phyloP scores from a whole-genome alignment of 2,113 vertebrate genomes.

The Eubucco bourcierii region DNA sequence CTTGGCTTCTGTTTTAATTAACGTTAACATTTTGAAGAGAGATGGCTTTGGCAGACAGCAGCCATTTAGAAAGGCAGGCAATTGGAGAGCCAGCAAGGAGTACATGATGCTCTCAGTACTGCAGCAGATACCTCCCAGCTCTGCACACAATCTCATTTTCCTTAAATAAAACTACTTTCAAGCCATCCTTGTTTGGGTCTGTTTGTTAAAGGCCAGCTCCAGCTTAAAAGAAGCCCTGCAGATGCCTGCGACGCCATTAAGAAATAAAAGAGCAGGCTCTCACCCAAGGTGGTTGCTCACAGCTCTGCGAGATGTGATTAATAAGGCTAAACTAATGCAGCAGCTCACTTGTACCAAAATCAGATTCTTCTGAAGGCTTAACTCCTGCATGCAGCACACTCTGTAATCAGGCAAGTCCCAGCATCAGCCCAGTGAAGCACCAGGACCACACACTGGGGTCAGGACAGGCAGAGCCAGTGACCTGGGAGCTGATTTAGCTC shows the following conservation, averaged over 20 bases:
- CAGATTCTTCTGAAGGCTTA: not conserved
- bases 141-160: not conserved
- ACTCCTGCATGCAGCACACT: not conserved
- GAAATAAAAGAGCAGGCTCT: not conserved
- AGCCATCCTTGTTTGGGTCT: not conserved
- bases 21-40: constrained; percentile 13
- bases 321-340: not conserved
- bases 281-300: not conserved
- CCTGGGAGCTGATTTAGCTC: not conserved
- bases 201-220: not conserved
- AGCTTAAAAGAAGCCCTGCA: not conserved
- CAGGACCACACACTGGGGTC: not conserved
- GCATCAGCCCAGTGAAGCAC: not conserved
- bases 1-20: not conserved
- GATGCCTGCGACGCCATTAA: not conserved
- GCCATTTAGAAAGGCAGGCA: not conserved
- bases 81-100: not conserved
- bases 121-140: not conserved
- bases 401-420: not conserved
- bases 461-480: not conserved
- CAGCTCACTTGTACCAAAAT: not conserved
- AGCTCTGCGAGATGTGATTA: not conserved
- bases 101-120: not conserved
- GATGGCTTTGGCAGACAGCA: constrained; percentile 23
- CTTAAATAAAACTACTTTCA: not conserved